Percentiles rank a stretch among this genome's conserved stretches.
phyloP scores from a whole-genome alignment of 2,888 invertebrate species.

The Megamerina dolium region DNA sequence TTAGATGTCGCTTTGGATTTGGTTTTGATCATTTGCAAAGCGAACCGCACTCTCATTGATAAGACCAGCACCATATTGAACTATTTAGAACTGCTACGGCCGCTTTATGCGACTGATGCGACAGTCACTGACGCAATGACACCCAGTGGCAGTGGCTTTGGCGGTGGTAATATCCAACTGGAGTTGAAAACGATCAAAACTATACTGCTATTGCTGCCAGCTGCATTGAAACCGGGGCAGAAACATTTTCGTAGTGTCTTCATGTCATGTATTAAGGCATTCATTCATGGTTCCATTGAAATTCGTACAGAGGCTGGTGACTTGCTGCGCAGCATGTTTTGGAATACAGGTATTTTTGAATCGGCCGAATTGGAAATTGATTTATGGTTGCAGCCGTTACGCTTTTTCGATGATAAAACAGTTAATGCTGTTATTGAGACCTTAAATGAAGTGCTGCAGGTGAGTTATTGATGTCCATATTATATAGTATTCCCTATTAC shows the following conservation, averaged over 20 bases:
- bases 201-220: slow-evolving; percentile 48
- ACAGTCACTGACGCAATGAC: neutral
- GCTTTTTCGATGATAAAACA: slow-evolving; percentile 28
- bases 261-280: slow-evolving; percentile 55
- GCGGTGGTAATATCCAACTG: slow-evolving; percentile 27
- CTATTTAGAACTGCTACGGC: slow-evolving; percentile 43
- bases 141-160: neutral
- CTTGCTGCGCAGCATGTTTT: slow-evolving; percentile 56
- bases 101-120: slow-evolving; percentile 35
- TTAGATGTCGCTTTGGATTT: slow-evolving; percentile 44
- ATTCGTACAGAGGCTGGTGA: slow-evolving; percentile 52
- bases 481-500: neutral
- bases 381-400: slow-evolving; percentile 57
- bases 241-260: slow-evolving; percentile 54
- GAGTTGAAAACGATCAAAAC: slow-evolving; percentile 47
- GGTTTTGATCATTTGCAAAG: slow-evolving; percentile 40
- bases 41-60: slow-evolving; percentile 44
- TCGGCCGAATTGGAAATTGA: slow-evolving; percentile 58
- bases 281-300: slow-evolving; percentile 40
- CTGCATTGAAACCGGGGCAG: slow-evolving; percentile 53
- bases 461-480: slow-evolving; percentile 7
- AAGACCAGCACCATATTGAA: slow-evolving; percentile 43
- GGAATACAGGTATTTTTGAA: slow-evolving; percentile 59
- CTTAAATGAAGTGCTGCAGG: slow-evolving; percentile 33
- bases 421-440: slow-evolving; percentile 34